Evolutionary conservation across 2,113 vertebrate species (phyloP).

Genomic region (Sorex araneus): DNA sequence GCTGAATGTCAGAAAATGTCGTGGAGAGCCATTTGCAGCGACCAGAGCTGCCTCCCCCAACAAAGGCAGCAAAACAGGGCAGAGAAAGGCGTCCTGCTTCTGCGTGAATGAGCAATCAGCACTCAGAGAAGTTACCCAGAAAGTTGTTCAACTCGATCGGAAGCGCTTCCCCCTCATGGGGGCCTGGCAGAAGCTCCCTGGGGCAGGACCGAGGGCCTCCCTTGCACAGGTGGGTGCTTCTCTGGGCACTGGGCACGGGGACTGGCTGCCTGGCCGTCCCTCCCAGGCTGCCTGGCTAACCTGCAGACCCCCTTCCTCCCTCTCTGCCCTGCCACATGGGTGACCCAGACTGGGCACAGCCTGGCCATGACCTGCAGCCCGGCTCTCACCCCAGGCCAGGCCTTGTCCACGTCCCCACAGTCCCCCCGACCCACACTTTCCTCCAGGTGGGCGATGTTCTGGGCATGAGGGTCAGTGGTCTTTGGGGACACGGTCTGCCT

Average conservation of each 20-base stretch:
- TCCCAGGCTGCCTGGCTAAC: not conserved
- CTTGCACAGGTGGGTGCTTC: conserved; percentile 45
- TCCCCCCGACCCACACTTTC: too few species aligned
- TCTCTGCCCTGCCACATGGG: too few species aligned
- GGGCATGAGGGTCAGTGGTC: too few species aligned
- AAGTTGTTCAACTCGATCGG: conserved; percentile 95
- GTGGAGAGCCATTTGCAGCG: conserved; percentile 98
- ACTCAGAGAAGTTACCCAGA: conserved; percentile 94
- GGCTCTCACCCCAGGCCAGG: too few species aligned
- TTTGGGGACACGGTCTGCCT: too few species aligned
- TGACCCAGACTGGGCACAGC: too few species aligned
- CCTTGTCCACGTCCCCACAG: too few species aligned
- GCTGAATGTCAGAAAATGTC: conserved; percentile 99
- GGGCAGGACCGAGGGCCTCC: not conserved
- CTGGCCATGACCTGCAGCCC: too few species aligned
- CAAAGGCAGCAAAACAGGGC: conserved; percentile 93
- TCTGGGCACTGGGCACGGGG: not conserved
- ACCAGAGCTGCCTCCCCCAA: conserved; percentile 94
- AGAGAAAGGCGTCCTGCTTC: conserved; percentile 95
- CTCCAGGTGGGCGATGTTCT: too few species aligned
- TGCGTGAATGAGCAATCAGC: conserved; percentile 98
- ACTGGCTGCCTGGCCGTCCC: too few species aligned
- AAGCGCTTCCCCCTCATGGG: conserved; percentile 85
- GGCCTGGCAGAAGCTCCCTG: too few species aligned
- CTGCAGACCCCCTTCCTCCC: not conserved